These are phyloP conservation scores for Phalacrocorax aristotelis DNA, from an alignment of 2,113 vertebrate genomes.

Conservation along the genomic window DNA sequence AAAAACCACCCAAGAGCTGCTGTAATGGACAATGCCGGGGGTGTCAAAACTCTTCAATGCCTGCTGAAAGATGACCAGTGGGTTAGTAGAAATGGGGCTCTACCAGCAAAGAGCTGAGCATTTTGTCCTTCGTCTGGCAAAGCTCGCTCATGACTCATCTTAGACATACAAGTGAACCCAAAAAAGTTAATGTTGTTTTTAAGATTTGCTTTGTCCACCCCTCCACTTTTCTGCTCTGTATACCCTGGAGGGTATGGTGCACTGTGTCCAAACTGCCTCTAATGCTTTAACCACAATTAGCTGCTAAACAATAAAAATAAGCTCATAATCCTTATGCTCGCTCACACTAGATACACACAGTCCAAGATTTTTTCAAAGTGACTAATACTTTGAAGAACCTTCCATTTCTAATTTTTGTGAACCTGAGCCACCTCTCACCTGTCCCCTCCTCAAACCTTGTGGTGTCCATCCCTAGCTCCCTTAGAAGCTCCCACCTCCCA, in stretches of 20 bases:
- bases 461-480: background rate
- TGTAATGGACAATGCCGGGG: background rate
- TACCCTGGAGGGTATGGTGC: background rate
- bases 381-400: background rate
- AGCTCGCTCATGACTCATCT: background rate
- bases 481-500: background rate
- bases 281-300: background rate
- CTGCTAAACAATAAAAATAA: conserved; percentile 2
- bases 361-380: background rate
- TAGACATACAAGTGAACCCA: background rate
- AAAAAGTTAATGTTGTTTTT: background rate
- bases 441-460: background rate
- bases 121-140: background rate
- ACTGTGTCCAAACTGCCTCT: background rate
- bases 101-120: background rate
- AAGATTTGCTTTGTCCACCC: background rate
- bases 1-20: background rate
- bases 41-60: background rate
- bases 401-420: background rate
- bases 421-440: background rate
- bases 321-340: background rate
- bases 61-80: background rate
- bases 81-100: background rate
- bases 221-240: background rate
- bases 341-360: fast-evolving